These are phyloP conservation scores for Panopea generosa DNA, from an alignment of 2,888 invertebrate species.

Conservation along the genomic window DNA sequence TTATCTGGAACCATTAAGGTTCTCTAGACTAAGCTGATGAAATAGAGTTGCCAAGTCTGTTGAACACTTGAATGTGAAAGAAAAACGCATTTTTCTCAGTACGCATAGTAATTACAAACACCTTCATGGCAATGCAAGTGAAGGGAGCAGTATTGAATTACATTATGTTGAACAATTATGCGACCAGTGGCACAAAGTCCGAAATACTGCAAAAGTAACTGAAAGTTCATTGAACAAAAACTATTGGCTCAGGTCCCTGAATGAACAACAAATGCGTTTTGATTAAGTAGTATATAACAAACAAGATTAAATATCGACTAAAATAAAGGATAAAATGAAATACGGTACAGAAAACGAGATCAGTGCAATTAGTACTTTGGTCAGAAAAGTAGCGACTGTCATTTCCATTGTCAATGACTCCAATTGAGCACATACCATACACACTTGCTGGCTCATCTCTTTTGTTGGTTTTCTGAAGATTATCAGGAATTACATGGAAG, in stretches of 20 bases:
- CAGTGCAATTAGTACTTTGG: conserved; percentile 24
- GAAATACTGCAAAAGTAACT: no score
- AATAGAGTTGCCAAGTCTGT: not conserved
- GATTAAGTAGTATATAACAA: conserved; percentile 4
- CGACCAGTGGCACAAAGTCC: conserved; percentile 5
- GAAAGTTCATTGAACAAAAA: no score
- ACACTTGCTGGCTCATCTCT: no score
- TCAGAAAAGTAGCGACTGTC: conserved; percentile 6
- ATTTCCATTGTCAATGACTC: no score
- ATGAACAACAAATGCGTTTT: conserved; percentile 9
- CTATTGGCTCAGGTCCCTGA: conserved; percentile 13
- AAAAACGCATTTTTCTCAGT: not conserved
- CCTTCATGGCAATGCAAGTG: no score
- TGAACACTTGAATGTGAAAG: no score
- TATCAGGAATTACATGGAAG: no score
- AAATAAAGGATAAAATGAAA: no score
- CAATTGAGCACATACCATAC: no score
- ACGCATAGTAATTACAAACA: not conserved
- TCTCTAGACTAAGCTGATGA: conserved; percentile 4
- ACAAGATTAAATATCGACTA: not conserved
- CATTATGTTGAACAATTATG: not conserved
- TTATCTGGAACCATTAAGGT: not conserved
- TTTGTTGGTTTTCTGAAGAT: no score
- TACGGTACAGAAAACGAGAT: conserved; percentile 19
- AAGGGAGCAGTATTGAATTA: not conserved